Base-by-base conservation (phyloP, 53 echinoderm and acorn worm genomes). In the Hippasteria phrygiana region DNA sequence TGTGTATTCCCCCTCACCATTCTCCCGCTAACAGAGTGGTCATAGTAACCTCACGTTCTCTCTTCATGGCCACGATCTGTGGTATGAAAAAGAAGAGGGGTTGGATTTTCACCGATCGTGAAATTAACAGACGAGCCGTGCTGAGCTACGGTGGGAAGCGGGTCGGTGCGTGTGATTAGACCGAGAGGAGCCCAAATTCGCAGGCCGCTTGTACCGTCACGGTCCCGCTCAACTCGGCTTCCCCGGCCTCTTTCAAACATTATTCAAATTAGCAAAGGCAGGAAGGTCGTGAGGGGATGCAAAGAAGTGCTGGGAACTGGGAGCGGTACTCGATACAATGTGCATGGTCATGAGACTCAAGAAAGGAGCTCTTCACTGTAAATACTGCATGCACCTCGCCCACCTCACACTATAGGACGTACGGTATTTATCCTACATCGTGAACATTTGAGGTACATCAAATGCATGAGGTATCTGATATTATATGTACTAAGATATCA, bases 21-120 rank as follows among this genome's bases (percentile, higher is more conserved):
- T 24, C 26, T 22, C 59, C 59, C 20, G 20, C 59, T 59, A 24
- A n/a, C n/a, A n/a, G n/a, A n/a, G 85, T 85, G 85, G 71, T 51
- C 85, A 85, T 85, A 85, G 85, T 85, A 32, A 85, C 85, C 33
- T 34, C 85, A 85, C 85, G 85, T 85, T 71, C 39, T 41, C 17
- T 46, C 51, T 36, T 48, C 26, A 47, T 65, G 22, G 17, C 28
- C 26, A 42, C 43, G 31, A 5, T 36, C 7, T 42, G 24, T 1
- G 16, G 39, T 0, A 64, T 16, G 62, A 22, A 82, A 64, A 46
- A 47, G 16, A 27, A 73, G 22, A 0, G 73, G 43, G 22, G 24
- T 32, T 13, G 24, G 27, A 73, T 73, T 45, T 24, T 20, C 46
- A 45, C 45, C 65, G 65, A 64, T 33, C 32, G 33, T 38, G 17